Percentiles rank a stretch among this genome's conserved stretches.
Evolutionary conservation across 1,140 invertebrate species (phyloP).

Genomic region (Vollenhovia emeryi): DNA sequence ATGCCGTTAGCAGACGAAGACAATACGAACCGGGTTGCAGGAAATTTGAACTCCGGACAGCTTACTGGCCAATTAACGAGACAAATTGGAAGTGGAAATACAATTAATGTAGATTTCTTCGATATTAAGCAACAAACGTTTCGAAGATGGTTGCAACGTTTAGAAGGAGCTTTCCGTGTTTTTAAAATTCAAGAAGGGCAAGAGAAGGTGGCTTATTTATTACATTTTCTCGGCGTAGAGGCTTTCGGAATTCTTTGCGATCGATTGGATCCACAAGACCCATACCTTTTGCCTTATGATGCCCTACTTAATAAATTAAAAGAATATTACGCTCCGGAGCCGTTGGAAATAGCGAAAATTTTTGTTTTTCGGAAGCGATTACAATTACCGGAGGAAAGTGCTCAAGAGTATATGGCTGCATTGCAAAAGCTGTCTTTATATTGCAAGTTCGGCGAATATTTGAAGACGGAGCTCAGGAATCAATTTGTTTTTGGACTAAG

Average conservation of each 20-base stretch:
- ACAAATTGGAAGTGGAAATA: neutral
- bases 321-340: conserved; percentile 57
- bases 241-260: conserved; percentile 61
- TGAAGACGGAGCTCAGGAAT: conserved; percentile 66
- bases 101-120: neutral
- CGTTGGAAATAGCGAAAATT: conserved; percentile 69
- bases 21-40: neutral
- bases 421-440: conserved; percentile 59
- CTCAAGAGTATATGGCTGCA: conserved; percentile 59
- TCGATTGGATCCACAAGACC: conserved; percentile 21
- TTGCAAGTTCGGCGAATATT: conserved; percentile 66
- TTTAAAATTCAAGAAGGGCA: neutral
- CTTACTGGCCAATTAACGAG: neutral
- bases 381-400: conserved; percentile 59
- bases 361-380: conserved; percentile 63
- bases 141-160: neutral
- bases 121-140: neutral
- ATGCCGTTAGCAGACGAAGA: neutral
- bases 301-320: conserved; percentile 33
- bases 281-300: conserved; percentile 2
- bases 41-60: neutral
- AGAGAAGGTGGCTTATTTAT: conserved; percentile 6
- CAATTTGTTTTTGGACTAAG: conserved; percentile 67
- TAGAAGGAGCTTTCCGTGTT: neutral
- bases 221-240: conserved; percentile 55